These are phyloP conservation scores for Heliconius nattereri DNA, from an alignment of 1,140 invertebrate species.

Conservation along the genomic window DNA sequence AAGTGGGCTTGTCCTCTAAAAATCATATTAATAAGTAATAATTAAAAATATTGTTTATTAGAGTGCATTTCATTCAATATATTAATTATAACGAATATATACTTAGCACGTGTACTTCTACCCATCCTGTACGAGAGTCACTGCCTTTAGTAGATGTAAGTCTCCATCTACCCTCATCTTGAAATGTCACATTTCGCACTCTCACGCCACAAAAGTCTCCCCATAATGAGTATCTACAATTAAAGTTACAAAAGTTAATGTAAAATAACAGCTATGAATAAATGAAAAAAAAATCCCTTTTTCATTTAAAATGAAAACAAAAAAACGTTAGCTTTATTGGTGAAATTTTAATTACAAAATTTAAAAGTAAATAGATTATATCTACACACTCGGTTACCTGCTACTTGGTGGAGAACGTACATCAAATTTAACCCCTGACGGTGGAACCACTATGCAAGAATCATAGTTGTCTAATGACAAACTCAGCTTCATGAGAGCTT, in stretches of 20 bases:
- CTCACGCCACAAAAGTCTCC: conserved; percentile 60
- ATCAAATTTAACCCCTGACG: conserved; percentile 52
- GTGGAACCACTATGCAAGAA: conserved; percentile 46
- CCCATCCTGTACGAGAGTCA: conserved; percentile 58
- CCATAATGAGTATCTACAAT: conserved; percentile 52
- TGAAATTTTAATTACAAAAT: no score
- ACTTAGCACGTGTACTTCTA: conserved; percentile 59
- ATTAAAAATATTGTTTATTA: neutral
- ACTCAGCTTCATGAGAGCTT: conserved; percentile 58
- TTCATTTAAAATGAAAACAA: no score
- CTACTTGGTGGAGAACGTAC: conserved; percentile 46
- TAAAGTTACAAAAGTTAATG: neutral
- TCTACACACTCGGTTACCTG: conserved; percentile 45
- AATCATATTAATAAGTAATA: neutral
- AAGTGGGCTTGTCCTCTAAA: conserved; percentile 44
- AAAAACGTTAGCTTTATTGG: no score
- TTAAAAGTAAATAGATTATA: neutral
- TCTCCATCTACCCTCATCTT: conserved; percentile 64
- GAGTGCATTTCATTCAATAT: no score
- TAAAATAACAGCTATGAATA: no score
- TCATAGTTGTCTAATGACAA: conserved; percentile 43
- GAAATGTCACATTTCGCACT: conserved; percentile 45
- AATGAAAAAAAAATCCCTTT: no score
- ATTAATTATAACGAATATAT: neutral
- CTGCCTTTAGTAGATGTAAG: conserved; percentile 48